Evolutionary conservation across 2,113 vertebrate genomes (phyloP).

Genomic region (Sturnus vulgaris): DNA sequence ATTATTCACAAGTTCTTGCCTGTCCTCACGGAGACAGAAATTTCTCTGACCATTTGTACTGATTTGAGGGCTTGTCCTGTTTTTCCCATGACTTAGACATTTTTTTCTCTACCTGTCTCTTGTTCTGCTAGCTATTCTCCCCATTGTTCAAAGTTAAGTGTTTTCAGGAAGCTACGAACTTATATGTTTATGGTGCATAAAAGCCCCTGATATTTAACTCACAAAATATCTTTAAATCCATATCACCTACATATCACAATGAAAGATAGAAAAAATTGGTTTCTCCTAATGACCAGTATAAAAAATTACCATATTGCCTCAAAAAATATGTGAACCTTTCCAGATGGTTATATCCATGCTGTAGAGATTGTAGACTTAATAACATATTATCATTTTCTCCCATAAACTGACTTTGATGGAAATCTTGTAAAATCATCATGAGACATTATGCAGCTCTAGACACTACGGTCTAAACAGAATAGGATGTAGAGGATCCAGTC

Average conservation of each 20-base stretch:
- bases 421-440: neutral
- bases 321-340: neutral
- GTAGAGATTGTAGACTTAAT: neutral
- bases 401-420: neutral
- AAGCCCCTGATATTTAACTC: neutral
- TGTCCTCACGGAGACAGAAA: neutral
- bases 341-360: neutral
- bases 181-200: neutral
- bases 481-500: neutral
- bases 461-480: neutral
- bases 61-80: neutral
- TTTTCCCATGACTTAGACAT: accelerated
- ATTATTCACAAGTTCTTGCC: neutral
- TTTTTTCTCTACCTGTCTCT: neutral
- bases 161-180: neutral
- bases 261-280: neutral
- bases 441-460: neutral
- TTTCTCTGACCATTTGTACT: neutral
- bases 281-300: neutral
- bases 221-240: neutral
- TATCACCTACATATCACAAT: neutral
- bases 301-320: neutral
- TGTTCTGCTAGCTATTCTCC: neutral
- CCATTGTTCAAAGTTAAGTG: neutral
- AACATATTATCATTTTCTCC: neutral